A percentile compares a stretch with the other conserved stretches of the same genome.
Conservation (phyloP, 1,140 invertebrate species). For the Lepidurus arcticus region DNA sequence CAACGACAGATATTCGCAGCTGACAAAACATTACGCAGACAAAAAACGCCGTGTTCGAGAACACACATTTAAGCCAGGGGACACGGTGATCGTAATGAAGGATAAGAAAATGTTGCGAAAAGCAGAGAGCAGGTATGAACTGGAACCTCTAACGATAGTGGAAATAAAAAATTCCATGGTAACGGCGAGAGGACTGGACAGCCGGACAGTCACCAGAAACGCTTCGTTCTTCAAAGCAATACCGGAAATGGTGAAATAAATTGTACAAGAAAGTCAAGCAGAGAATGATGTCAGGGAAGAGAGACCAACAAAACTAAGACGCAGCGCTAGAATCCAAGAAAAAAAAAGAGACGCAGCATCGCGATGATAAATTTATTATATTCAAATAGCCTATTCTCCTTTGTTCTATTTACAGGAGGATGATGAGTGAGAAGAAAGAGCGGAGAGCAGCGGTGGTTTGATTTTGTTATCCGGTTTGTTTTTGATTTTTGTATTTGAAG, state of each 20-base stretch:
- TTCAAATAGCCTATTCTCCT: not conserved
- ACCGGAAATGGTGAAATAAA: not conserved
- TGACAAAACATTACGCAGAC: not conserved
- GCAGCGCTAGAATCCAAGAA: not conserved
- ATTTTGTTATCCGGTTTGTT: too few relatives aligned
- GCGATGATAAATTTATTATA: not conserved
- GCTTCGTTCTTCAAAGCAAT: not conserved
- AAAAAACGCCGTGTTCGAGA: not conserved
- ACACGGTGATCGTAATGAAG: constrained; percentile 11
- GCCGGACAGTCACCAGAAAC: not conserved
- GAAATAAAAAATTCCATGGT: not conserved
- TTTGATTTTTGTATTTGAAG: too few relatives aligned
- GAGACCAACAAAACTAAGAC: not conserved
- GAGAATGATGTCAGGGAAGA: not conserved
- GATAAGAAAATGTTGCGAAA: constrained; percentile 14
- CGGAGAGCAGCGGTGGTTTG: too few relatives aligned
- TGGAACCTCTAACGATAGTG: not conserved
- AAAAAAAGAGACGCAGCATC: not conserved
- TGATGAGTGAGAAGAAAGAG: too few relatives aligned
- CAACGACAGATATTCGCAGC: not conserved
- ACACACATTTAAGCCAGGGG: not conserved
- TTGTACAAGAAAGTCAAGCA: not conserved
- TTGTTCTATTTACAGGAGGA: not conserved
- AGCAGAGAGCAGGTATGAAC: not conserved
- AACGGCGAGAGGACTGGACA: not conserved